Evolutionary conservation across 2,888 invertebrate genomes (phyloP), one percentile per base, ranked within the genome.

Genomic region (Dasysyrphus albostriatus): DNA sequence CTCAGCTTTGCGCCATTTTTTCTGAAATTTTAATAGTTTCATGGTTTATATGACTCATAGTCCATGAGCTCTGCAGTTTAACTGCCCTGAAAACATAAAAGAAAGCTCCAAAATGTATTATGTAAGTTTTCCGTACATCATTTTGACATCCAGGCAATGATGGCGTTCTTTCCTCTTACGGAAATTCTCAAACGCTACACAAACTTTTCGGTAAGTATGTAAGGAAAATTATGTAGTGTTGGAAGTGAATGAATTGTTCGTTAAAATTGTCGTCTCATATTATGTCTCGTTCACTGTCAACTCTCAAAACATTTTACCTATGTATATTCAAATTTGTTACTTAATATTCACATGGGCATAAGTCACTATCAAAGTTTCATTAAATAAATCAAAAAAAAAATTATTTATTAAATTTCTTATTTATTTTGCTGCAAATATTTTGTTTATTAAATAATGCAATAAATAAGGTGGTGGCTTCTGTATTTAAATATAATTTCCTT

Each of bases 401-500:
- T 54, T 58, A 73, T 61, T 83, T 59, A 44, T 32, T 16, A 65
- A 61, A 5, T 29, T n/a, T 59, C 19, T 59, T 58, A 58, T 16
- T 29, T 49, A 49, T 67, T 80, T 61, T 49, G 72, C 70, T 61
- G 79, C 75, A 79, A 77, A 69, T 32, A 54, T 54, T 54, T 54
- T 32, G 14, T 24, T n/a, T 7, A 59, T 65, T 24, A 42, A 32
- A 14, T 83, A 83, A 69, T 75, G 74, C 77, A 80, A 72, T 80
- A 69, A 74, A 49, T 49, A 49, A 74, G 88, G 88, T 88, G 88
- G 83, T 80, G 88, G 88, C 83, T 88, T 88, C 59, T 83, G 83
- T 83, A 79, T 2, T 65, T 70, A 54, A 76, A 83, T 6, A 34
- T 73, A 59, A 74, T 67, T 63, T 65, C 63, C 59, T 69, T n/a